Evolutionary conservation across 2,797 vertebrate species (phyloP).

Genomic region (Spheniscus humboldti): DNA sequence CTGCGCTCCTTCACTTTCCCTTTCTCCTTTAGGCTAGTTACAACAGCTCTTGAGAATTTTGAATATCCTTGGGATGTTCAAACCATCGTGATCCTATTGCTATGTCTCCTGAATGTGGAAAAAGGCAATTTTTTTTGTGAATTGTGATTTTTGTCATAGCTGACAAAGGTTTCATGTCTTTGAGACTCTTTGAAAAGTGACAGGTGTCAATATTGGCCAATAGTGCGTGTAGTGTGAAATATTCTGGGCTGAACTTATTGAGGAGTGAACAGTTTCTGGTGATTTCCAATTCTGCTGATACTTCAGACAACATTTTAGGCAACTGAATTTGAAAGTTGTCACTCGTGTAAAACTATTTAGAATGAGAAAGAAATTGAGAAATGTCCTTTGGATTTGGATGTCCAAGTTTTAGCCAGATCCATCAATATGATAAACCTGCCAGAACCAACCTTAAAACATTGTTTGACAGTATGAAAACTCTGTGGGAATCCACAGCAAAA

Average conservation of each 20-base stretch:
- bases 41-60: no score
- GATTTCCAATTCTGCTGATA: neutral
- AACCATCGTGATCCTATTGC: no score
- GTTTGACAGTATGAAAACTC: neutral
- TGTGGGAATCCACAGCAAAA: neutral
- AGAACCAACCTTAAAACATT: neutral
- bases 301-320: neutral
- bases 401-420: neutral
- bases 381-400: neutral
- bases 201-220: neutral
- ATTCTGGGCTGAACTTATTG: neutral
- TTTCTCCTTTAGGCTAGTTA: no score
- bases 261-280: neutral
- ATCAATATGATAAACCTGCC: neutral
- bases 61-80: no score
- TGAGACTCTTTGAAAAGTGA: neutral
- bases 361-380: neutral
- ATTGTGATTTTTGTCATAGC: neutral
- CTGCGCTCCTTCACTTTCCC: no score
- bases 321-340: neutral
- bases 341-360: neutral
- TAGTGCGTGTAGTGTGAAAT: rapidly evolving
- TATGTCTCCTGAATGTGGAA: no score
- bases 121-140: no score
- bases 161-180: neutral